Evolutionary conservation across 2,888 invertebrate genomes (phyloP).

Genomic region (Nemotelus nigrinus): DNA sequence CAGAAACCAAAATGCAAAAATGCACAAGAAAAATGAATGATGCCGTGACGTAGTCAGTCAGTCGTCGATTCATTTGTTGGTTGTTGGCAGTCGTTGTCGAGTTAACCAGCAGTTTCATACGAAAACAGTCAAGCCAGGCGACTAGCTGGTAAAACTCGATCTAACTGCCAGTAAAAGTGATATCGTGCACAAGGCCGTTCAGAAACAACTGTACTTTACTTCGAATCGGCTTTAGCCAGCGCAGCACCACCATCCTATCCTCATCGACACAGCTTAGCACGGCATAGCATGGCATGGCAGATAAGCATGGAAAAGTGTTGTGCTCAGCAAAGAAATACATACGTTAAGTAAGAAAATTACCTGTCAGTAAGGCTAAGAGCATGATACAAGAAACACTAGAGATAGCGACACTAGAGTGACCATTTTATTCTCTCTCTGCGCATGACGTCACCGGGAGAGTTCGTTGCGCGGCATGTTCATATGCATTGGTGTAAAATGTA

Average conservation of each 20-base stretch:
- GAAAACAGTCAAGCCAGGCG: background rate
- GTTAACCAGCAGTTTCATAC: too few relatives aligned
- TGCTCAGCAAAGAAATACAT: background rate
- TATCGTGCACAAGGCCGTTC: slow-evolving; percentile 55
- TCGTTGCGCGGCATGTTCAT: too few relatives aligned
- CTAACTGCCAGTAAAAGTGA: slow-evolving; percentile 53
- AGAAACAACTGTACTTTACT: slow-evolving; percentile 44
- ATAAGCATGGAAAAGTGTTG: background rate
- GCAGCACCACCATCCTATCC: slow-evolving; percentile 30
- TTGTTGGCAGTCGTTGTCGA: background rate
- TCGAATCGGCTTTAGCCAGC: background rate
- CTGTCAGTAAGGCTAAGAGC: too few relatives aligned
- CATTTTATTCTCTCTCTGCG: too few relatives aligned
- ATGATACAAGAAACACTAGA: too few relatives aligned
- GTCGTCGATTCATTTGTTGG: slow-evolving; percentile 4
- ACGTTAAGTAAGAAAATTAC: slow-evolving; percentile 38
- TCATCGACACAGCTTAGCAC: too few relatives aligned
- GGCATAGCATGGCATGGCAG: too few relatives aligned
- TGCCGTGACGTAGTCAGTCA: slow-evolving; percentile 51
- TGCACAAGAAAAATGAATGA: slow-evolving; percentile 53
- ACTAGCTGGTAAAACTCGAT: slow-evolving; percentile 1
- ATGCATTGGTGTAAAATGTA: too few relatives aligned
- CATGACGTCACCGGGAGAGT: too few relatives aligned
- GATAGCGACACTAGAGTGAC: too few relatives aligned
- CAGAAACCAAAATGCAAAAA: slow-evolving; percentile 52